phyloP scores from a whole-genome alignment of 2,797 vertebrate genomes.

The Dendrocincla fuliginosa region DNA sequence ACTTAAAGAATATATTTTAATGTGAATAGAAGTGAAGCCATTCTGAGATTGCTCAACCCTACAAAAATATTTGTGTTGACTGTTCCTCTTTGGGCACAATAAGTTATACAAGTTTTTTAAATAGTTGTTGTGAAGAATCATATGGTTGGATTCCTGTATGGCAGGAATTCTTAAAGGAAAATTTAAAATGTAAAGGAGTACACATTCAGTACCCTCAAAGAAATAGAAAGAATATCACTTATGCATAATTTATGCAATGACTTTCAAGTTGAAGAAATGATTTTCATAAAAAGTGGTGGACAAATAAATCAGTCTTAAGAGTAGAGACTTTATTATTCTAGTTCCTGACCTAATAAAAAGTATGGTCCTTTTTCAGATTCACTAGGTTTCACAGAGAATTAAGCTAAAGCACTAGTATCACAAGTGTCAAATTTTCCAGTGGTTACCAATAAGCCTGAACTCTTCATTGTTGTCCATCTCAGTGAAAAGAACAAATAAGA shows the following conservation, averaged over 20 bases:
- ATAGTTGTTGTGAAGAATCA: background rate
- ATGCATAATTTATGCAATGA: fast-evolving
- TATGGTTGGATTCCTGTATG: background rate
- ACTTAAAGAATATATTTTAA: background rate
- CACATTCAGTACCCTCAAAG: background rate
- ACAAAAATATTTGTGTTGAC: background rate
- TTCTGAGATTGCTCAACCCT: background rate
- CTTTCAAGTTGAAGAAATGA: background rate
- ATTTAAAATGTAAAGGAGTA: background rate
- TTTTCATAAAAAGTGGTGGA: background rate
- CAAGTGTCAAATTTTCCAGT: background rate
- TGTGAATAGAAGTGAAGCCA: fast-evolving
- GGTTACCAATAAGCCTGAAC: background rate
- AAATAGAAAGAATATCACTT: background rate
- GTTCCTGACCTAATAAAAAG: background rate
- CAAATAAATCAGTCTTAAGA: background rate
- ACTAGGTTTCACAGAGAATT: background rate
- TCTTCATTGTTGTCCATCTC: background rate
- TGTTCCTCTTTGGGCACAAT: background rate
- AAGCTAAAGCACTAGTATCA: background rate
- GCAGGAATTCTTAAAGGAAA: background rate
- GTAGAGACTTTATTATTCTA: background rate
- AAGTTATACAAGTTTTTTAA: background rate
- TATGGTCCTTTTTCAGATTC: background rate
- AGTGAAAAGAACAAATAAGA: background rate